phyloP scores from a whole-genome alignment of 2,888 invertebrate genomes.

The Crocallis elinguaria region DNA sequence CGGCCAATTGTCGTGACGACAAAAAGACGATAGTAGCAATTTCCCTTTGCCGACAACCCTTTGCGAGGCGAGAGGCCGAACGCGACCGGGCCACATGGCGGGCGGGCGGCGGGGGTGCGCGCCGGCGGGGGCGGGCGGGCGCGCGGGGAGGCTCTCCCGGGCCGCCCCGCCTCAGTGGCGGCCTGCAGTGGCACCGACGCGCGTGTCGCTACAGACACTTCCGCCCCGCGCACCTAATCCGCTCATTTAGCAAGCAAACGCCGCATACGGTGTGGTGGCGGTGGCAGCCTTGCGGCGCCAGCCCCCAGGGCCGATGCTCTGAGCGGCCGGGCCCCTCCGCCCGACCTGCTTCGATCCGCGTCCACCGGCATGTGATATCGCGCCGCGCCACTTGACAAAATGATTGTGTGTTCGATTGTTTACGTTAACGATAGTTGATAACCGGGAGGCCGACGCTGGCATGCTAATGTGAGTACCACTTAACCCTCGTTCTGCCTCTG shows the following conservation, averaged over 20 bases:
- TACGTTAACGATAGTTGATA: constrained; percentile 81
- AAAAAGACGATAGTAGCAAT: constrained; percentile 72
- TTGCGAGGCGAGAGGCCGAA: constrained; percentile 69
- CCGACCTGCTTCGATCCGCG: constrained; percentile 67
- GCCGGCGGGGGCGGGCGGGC: constrained; percentile 46
- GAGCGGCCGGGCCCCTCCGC: constrained; percentile 65
- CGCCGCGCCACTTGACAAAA: constrained; percentile 63
- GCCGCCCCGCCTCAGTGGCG: constrained; percentile 84
- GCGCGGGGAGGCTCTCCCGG: constrained; percentile 72
- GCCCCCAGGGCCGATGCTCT: constrained; percentile 75
- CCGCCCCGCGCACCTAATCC: constrained; percentile 78
- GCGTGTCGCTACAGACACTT: constrained; percentile 82
- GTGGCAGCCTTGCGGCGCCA: constrained; percentile 64
- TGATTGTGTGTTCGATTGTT: constrained; percentile 78
- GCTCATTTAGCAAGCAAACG: constrained; percentile 79
- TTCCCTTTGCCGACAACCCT: constrained; percentile 80
- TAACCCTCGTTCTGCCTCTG: constrained; percentile 31
- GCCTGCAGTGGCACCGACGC: constrained; percentile 82
- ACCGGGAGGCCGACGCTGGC: constrained; percentile 78
- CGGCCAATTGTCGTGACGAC: constrained; percentile 66
- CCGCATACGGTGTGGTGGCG: constrained; percentile 78
- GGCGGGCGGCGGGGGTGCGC: constrained; percentile 53
- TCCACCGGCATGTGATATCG: constrained; percentile 70
- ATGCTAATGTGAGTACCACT: constrained; percentile 81
- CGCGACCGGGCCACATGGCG: constrained; percentile 73